Percentiles rank a stretch among this genome's conserved stretches.
phyloP scores from a whole-genome alignment of 1,140 invertebrate species.

The Drosophila biarmipes region DNA sequence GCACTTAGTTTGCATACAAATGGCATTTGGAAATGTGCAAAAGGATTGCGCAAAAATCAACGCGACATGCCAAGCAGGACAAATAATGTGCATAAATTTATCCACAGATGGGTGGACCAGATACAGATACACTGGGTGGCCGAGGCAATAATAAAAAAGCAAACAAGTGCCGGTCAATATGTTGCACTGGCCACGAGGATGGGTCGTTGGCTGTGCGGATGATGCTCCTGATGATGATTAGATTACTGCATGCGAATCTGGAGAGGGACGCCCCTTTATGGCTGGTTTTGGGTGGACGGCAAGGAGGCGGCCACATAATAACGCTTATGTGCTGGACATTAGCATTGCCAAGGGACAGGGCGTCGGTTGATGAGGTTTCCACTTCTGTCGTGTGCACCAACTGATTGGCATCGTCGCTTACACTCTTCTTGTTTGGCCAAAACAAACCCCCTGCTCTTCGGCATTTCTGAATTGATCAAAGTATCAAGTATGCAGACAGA shows the following conservation, averaged over 20 bases:
- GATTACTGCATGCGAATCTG: slow-evolving; percentile 50
- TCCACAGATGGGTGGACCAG: slow-evolving; percentile 36
- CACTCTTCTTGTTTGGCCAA: slow-evolving; percentile 40
- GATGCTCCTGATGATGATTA: slow-evolving; percentile 67
- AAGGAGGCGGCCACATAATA: slow-evolving; percentile 45
- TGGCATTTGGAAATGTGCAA: slow-evolving; percentile 69
- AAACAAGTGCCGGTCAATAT: slow-evolving; percentile 62
- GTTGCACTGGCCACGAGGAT: slow-evolving; percentile 44
- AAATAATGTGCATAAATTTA: slow-evolving; percentile 82
- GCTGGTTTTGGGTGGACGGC: background rate
- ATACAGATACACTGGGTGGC: background rate
- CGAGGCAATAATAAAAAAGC: slow-evolving; percentile 34
- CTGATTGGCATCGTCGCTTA: slow-evolving; percentile 34
- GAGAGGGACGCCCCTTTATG: background rate
- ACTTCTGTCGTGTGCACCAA: slow-evolving; percentile 10
- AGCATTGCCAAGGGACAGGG: slow-evolving; percentile 29
- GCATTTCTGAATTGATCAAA: slow-evolving; percentile 66
- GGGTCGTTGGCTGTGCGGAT: slow-evolving; percentile 6
- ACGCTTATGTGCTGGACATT: slow-evolving; percentile 56
- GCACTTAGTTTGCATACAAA: slow-evolving; percentile 77
- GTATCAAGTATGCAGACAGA: slow-evolving; percentile 80
- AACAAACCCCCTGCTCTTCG: background rate
- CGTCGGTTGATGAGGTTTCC: slow-evolving; percentile 4
- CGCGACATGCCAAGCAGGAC: slow-evolving; percentile 75
- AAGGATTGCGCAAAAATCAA: slow-evolving; percentile 74